Percentiles rank a stretch among this genome's conserved stretches.
phyloP scores from a whole-genome alignment of 2,113 vertebrate species.

The Axis porcinus region DNA sequence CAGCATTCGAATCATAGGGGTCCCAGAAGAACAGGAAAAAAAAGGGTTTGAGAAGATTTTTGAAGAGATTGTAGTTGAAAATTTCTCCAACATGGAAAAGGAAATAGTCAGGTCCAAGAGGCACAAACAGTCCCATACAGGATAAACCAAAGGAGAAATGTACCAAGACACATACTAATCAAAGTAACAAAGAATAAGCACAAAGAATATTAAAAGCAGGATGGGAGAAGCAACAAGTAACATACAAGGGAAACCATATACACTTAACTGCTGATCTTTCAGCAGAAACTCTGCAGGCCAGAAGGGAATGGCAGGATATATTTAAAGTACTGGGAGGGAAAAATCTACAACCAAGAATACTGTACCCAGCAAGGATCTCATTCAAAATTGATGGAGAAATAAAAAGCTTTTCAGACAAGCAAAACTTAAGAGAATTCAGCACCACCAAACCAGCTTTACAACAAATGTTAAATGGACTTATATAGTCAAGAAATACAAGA shows the following conservation, averaged over 20 bases:
- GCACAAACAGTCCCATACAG: background rate
- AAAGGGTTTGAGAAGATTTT: background rate
- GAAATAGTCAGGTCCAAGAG: background rate
- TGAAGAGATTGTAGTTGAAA: background rate
- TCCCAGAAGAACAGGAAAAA: background rate
- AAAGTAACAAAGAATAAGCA: background rate
- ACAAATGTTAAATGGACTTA: background rate
- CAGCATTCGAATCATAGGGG: background rate
- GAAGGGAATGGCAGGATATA: background rate
- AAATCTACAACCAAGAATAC: background rate
- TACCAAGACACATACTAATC: background rate
- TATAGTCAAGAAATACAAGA: background rate
- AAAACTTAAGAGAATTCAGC: background rate
- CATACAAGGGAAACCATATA: background rate
- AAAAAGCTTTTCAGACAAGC: background rate
- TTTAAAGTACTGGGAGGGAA: background rate
- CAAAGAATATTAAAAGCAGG: background rate
- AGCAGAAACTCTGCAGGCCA: background rate
- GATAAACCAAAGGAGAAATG: background rate
- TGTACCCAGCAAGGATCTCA: background rate
- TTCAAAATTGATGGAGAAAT: background rate
- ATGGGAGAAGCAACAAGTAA: background rate
- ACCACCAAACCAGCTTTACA: background rate
- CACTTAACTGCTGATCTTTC: background rate
- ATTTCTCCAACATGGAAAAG: background rate